A percentile compares a stretch with the other conserved stretches of the same genome.
Conservation (phyloP, 2,113 vertebrate genomes). For the Nematolebias whitei region DNA sequence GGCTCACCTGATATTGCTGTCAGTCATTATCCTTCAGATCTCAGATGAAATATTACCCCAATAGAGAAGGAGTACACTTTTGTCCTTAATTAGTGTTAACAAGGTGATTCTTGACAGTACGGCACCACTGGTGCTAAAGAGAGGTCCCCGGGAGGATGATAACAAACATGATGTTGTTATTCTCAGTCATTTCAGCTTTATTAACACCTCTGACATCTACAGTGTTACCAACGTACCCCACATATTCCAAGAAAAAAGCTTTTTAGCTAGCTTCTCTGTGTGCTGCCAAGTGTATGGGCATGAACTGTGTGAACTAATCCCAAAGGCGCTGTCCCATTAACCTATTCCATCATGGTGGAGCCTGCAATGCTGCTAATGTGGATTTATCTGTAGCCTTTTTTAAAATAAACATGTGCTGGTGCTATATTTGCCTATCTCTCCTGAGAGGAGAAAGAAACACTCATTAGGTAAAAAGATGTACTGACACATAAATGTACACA, state of each 20-base stretch:
- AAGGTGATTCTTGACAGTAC: conserved; percentile 23
- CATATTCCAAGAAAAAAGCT: conserved; percentile 19
- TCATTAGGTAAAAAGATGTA: conserved; percentile 37
- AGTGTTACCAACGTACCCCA: conserved; percentile 29
- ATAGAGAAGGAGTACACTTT: conserved; percentile 5
- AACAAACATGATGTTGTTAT: conserved; percentile 4
- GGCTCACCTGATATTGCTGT: conserved; percentile 19
- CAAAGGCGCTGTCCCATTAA: conserved; percentile 65
- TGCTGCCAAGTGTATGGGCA: conserved; percentile 40
- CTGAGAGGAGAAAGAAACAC: conserved; percentile 15
- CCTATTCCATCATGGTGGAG: conserved; percentile 47
- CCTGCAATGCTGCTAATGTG: conserved; percentile 54
- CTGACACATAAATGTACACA: conserved; percentile 6
- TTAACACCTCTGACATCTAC: conserved; percentile 36
- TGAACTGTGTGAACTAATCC: conserved; percentile 44
- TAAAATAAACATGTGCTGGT: conserved; percentile 64
- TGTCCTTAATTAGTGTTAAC: conserved; percentile 33
- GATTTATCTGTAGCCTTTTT: conserved; percentile 63
- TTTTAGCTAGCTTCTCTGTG: conserved; percentile 19
- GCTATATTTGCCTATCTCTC: conserved; percentile 58
- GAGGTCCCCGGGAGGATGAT: conserved; percentile 20
- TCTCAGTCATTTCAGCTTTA: conserved; percentile 22
- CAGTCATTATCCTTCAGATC: conserved; percentile 21
- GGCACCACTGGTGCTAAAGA: background rate
- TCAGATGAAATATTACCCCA: background rate